Evolutionary conservation across 37 sponge, comb jelly and placozoan species (phyloP), one percentile per base, ranked within the genome.

Genomic region (Cladorhizidae sp.): DNA sequence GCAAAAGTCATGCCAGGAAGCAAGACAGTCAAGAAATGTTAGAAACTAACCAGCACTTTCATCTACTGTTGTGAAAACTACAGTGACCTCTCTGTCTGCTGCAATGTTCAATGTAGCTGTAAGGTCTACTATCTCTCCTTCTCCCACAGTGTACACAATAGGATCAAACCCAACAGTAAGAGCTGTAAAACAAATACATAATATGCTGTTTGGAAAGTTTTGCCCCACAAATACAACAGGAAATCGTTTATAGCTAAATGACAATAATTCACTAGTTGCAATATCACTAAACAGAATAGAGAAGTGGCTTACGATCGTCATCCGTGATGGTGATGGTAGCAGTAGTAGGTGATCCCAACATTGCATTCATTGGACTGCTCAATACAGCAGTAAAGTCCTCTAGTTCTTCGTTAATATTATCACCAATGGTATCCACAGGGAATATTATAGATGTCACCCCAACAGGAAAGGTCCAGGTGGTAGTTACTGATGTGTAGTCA

Each of bases 41-140:
- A 45, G 8, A 45, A 45, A 45, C 36, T 78, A n/a, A 86, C 86
- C 65, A 17, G 87, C 87, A 28, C 49, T 76, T 40, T 83, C 83
- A 77, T 82, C 88, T 38, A 0, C 54, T 62, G 83, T 88, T 18
- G 42, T 25, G 33, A 88, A 39, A 22, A 15, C 3, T 0, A 82
- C 72, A 54, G 63, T 39, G 52, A 74, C 81, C 20, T 54, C 28
- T 12, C 67, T 65, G 12, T 65, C 67, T 14, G 67, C 36, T 49
- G 12, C 26, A 14, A 45, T 39, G 50, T 49, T 49, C 12, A 65
- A 65, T 43, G 5, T 2, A 71, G 49, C 72, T 7, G n/a, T 26
- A 40, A 49, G 49, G 12, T 9, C 6, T 5, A 26, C 50, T 23
- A 1, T 41, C 12, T 2, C 50, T 41, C 25, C 35, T 36, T 72